Conservation (phyloP, 2,113 vertebrate genomes). For the Rynchops niger region DNA sequence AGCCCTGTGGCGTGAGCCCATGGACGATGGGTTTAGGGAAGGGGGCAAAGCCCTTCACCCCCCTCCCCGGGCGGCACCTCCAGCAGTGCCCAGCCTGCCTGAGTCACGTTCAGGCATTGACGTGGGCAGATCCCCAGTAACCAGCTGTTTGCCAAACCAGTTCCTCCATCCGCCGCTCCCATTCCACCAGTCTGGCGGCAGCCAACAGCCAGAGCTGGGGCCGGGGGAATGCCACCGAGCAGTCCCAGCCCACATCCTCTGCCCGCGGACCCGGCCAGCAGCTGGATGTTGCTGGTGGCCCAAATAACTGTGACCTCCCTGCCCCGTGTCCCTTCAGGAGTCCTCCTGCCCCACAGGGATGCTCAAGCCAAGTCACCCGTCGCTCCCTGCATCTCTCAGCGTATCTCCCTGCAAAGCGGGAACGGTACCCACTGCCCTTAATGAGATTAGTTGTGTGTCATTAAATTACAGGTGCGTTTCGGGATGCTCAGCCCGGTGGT, state of each 20-base stretch:
- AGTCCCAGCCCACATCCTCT: neutral
- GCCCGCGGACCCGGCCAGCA: rapidly evolving
- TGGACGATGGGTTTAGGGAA: rapidly evolving
- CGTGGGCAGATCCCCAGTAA: neutral
- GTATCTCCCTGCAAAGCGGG: neutral
- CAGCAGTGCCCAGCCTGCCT: neutral
- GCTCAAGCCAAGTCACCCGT: neutral
- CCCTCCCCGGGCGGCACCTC: neutral
- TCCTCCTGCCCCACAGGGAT: neutral
- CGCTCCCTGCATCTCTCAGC: rapidly evolving
- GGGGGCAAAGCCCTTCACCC: neutral
- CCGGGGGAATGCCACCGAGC: neutral
- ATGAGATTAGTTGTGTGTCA: rapidly evolving
- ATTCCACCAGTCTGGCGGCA: neutral
- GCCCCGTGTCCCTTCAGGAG: rapidly evolving
- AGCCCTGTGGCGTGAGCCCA: rapidly evolving
- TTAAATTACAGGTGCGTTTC: rapidly evolving
- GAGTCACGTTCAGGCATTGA: neutral
- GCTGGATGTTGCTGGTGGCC: neutral
- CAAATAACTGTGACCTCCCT: rapidly evolving
- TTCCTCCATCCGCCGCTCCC: neutral
- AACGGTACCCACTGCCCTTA: neutral
- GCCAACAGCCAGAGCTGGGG: neutral
- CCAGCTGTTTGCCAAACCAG: neutral
- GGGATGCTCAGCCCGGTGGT: neutral